Evolutionary conservation across 2,113 vertebrate genomes (phyloP).

Genomic region (Himantopus leucocephalus): DNA sequence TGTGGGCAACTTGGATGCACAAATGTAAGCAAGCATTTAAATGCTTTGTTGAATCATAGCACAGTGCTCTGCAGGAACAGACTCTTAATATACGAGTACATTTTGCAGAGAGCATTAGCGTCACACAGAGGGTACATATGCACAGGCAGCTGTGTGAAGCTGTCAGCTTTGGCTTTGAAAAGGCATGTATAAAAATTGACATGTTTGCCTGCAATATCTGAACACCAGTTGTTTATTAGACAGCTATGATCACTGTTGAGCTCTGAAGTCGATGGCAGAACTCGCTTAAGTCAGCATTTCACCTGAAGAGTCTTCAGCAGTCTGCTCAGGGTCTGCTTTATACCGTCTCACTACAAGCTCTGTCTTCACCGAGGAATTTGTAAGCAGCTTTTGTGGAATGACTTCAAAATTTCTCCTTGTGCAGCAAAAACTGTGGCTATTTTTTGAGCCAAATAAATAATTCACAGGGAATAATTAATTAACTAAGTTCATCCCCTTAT

Average conservation of each 20-base stretch:
- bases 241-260: neutral
- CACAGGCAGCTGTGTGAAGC: neutral
- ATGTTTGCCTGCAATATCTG: neutral
- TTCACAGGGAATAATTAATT: neutral
- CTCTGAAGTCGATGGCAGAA: neutral
- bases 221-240: neutral
- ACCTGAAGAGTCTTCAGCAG: neutral
- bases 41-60: neutral
- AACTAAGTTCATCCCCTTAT: neutral
- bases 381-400: neutral
- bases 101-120: neutral
- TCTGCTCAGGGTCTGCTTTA: neutral
- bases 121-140: neutral
- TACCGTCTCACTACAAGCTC: neutral
- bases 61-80: neutral
- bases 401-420: neutral
- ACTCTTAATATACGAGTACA: neutral
- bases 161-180: neutral
- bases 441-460: neutral
- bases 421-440: neutral
- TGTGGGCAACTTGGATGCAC: neutral
- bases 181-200: neutral
- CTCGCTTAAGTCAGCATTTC: neutral
- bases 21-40: neutral
- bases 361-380: neutral